Conservation (phyloP, 2,888 invertebrate species). For the Rhodophaea formosa region DNA sequence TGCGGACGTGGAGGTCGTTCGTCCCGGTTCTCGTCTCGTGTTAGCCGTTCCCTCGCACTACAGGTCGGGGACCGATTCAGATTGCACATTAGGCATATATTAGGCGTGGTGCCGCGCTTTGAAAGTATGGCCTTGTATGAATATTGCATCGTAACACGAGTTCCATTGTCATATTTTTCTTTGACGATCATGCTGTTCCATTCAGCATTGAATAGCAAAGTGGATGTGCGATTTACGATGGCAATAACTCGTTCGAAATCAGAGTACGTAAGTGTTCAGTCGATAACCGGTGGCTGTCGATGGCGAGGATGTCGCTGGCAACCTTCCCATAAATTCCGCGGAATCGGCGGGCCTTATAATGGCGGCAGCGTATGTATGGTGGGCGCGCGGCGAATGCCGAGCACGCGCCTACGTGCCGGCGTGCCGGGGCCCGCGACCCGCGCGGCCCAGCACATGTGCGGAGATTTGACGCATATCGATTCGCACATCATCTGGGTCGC, state of each 20-base stretch:
- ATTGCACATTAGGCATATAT: conserved; percentile 14
- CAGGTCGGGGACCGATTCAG: conserved; percentile 4
- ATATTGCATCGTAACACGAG: background rate
- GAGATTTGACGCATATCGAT: conserved; percentile 23
- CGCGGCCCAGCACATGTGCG: conserved; percentile 17
- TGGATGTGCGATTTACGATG: conserved; percentile 34
- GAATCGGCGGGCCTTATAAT: conserved; percentile 52
- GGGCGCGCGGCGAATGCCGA: conserved; percentile 52
- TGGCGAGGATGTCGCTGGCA: conserved; percentile 50
- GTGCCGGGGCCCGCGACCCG: conserved; percentile 19
- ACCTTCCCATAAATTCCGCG: conserved; percentile 56
- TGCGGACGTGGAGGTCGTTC: conserved; percentile 72
- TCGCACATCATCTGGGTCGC: conserved; percentile 15
- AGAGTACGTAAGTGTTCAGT: conserved; percentile 38
- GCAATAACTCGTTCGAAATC: conserved; percentile 35
- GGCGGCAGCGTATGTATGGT: conserved; percentile 50
- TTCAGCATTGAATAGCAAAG: background rate
- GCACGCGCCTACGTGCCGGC: conserved; percentile 53
- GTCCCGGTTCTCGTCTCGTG: conserved; percentile 72
- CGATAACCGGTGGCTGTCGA: conserved; percentile 48
- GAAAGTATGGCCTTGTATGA: background rate
- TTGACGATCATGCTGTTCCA: background rate
- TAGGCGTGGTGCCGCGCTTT: conserved; percentile 1
- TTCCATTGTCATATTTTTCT: background rate
- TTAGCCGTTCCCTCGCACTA: conserved; percentile 40